Base-by-base conservation (phyloP, 2,113 vertebrate species). In the Picathartes gymnocephalus region DNA sequence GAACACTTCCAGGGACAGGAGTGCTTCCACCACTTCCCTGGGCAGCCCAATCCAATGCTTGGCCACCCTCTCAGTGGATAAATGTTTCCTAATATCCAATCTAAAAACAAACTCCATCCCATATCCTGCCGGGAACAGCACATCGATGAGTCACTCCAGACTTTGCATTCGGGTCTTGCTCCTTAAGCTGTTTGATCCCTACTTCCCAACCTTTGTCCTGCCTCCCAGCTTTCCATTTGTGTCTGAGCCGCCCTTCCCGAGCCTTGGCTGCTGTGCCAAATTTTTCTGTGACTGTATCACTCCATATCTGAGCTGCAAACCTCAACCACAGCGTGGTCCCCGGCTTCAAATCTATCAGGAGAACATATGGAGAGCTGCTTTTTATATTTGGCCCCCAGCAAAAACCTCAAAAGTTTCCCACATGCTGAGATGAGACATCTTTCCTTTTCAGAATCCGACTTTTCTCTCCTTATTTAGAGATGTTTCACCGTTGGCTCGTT, bases 211-310 rank as follows among this genome's bases (percentile, higher is more conserved):
- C 87, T 81, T 40, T 70, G 66, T 73, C 85, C 85, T 77, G 42
- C 74, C 81, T 82, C 81, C 80, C 88, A 28, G 6, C 7, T 70
- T 86, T 57, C 92, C 92, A 15, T 11, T 66, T 54, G 8, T 13
- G 73, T 70, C 81, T 62, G 53, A 17, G 42, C 45, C 13, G 2
- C 54, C 7, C 8, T 10, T 91, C 51, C 71, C 78, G 81, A 76
- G 81, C 93, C 73, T 37, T 69, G 79, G 88, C 82, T 76, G 58
- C 62, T 5, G 42, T 4, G 48, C 47, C 68, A 65, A 85, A 94
- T 97, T 90, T 58, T 96, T 96, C 87, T 91, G 27, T 27, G 70
- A 58, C 79, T 96, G 85, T 79, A 80, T 96, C 95, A 96, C 92
- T 88, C 71, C 51, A 0, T 90, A 96, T 87, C 57, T 92, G 90